A percentile compares a stretch with the other conserved stretches of the same genome.
phyloP scores from a whole-genome alignment of 2,888 invertebrate genomes.

The Diaperis boleti region DNA sequence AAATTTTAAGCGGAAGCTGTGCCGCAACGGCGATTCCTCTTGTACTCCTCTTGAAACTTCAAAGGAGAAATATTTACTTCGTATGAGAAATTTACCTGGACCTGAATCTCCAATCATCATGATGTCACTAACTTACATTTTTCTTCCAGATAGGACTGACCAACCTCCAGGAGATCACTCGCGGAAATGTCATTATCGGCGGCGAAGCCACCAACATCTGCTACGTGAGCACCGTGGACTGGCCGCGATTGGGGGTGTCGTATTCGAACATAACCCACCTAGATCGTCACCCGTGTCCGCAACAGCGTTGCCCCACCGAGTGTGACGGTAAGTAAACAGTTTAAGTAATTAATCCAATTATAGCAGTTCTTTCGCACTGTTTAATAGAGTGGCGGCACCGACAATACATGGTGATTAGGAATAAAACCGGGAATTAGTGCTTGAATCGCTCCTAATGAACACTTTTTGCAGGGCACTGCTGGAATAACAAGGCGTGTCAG shows the following conservation, averaged over 20 bases:
- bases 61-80: too few relatives aligned
- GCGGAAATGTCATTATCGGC: too few relatives aligned
- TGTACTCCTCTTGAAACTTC: too few relatives aligned
- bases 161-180: constrained; percentile 75
- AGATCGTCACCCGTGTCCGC: neutral
- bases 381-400: constrained; percentile 3
- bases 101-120: neutral
- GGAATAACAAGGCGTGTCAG: constrained; percentile 69
- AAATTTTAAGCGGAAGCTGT: too few relatives aligned
- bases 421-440: constrained; percentile 17
- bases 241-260: constrained; percentile 64
- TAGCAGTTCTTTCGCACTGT: constrained; percentile 7
- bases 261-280: constrained; percentile 14
- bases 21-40: too few relatives aligned
- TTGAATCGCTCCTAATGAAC: constrained; percentile 17
- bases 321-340: constrained; percentile 45
- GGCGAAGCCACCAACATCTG: constrained; percentile 87
- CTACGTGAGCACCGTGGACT: constrained; percentile 78
- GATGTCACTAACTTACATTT: neutral
- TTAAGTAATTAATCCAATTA: constrained; percentile 29
- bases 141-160: constrained; percentile 77
- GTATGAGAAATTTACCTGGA: too few relatives aligned
- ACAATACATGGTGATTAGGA: too few relatives aligned
- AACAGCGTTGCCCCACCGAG: constrained; percentile 39
- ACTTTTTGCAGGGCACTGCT: constrained; percentile 62